Base-by-base conservation (phyloP, 2,888 invertebrate species). In the Rhagonycha lutea region DNA sequence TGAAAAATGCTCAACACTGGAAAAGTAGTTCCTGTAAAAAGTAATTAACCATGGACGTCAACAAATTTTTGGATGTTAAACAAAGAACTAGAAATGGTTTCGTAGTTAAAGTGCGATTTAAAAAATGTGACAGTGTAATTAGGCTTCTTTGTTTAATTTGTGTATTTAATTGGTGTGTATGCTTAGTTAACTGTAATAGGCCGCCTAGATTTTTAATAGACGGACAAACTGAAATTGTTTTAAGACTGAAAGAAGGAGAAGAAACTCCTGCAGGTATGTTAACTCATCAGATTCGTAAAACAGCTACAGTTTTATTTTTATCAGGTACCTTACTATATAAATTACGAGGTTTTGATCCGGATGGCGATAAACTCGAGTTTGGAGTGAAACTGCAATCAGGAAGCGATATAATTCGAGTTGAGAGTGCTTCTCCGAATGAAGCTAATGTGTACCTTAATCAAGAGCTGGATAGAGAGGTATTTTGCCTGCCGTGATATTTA, bases 151-250 rank as follows among this genome's bases (percentile, higher is more conserved):
- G 73, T 80, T 79, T 74, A 72, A 72, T 78, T 63, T 74, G 68
- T 74, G 77, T 78, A 63, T 72, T 80, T 71, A 71, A 78, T 73
- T 72, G 63, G 67, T 77, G 76, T 28, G 23, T 77, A 14, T 80
- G 77, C 80, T 74, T 76, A 14, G 84, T 84, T 68, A 68, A 80
- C 73, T 90, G 91, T 78, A 96, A 96, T 89, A 92, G 92, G 83
- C 95, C 96, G 67, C 96, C 96, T n/a, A 91, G 94, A 79, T 97
- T 97, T 88, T 90, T 96, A 75, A 94, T 94, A 86, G 95, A 96
- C 84, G 95, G 95, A 77, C 95, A 96, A 88, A 95, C 95, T 80
- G 97, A 97, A 90, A 97, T 97, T 83, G 96, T 97, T 80, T 91
- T 97, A 83, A 91, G 96, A 86, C 89, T 97, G 84, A 96, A 95